These are phyloP conservation scores for Cephus spinipes DNA, from an alignment of 2,888 invertebrate species.

Conservation along the genomic window DNA sequence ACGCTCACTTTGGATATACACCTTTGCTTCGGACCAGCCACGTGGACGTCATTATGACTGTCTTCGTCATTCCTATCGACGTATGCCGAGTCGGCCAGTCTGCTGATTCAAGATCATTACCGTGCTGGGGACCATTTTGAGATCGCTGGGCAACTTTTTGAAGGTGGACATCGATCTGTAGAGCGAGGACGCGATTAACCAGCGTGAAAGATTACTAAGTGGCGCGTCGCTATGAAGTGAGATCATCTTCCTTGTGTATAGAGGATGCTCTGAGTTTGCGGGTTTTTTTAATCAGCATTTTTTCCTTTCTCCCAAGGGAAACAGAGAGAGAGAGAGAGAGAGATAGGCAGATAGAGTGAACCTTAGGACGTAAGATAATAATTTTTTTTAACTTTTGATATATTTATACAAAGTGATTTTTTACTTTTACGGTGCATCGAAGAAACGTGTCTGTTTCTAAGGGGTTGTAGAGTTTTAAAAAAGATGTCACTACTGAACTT, in stretches of 20 bases:
- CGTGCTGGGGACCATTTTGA: background rate
- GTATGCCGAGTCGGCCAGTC: background rate
- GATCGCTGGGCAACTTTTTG: background rate
- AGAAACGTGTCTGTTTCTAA: background rate
- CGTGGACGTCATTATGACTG: background rate
- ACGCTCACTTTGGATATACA: background rate
- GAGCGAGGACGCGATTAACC: background rate
- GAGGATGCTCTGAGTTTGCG: background rate
- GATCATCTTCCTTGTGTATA: background rate
- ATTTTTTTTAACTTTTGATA: background rate
- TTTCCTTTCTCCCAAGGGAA: background rate
- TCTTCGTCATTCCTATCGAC: background rate
- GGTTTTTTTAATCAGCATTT: background rate
- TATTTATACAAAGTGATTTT: background rate
- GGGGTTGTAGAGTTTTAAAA: background rate
- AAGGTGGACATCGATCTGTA: background rate
- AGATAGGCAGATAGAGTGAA: background rate
- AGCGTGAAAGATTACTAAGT: background rate
- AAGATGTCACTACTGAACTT: slow-evolving; percentile 62
- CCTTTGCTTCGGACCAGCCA: background rate
- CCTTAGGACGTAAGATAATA: background rate
- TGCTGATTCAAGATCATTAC: background rate
- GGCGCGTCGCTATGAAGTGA: slow-evolving; percentile 6
- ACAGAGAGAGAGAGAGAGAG: background rate
- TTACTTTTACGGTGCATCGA: background rate